phyloP scores from a whole-genome alignment of 2,888 invertebrate genomes.

The Amitus sp. region DNA sequence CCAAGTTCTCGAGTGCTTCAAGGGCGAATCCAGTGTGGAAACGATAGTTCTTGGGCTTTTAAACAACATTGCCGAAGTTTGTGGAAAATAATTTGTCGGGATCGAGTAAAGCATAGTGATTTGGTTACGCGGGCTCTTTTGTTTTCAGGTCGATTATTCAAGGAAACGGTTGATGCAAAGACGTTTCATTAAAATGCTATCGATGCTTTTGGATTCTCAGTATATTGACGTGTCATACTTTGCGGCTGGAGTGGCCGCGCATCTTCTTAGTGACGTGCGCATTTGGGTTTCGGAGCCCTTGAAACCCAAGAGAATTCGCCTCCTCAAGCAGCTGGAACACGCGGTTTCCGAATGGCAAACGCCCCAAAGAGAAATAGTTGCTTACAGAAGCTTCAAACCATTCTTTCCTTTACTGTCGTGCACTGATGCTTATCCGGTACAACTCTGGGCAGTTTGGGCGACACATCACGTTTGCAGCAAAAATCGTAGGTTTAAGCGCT shows the following conservation, averaged over 20 bases:
- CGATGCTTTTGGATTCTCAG: conserved; percentile 68
- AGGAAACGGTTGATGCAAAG: conserved; percentile 68
- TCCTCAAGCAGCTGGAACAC: conserved; percentile 63
- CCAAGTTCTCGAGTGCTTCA: conserved; percentile 73
- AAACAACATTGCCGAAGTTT: conserved; percentile 81
- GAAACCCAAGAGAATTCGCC: conserved; percentile 48
- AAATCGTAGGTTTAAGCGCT: conserved; percentile 72
- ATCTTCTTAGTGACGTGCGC: conserved; percentile 72
- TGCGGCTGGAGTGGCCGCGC: conserved; percentile 78
- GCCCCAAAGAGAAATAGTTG: conserved; percentile 80
- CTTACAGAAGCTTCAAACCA: conserved; percentile 77
- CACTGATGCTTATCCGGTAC: conserved; percentile 73
- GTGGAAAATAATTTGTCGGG: too few species aligned
- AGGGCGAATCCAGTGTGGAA: conserved; percentile 74
- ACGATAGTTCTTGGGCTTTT: conserved; percentile 79
- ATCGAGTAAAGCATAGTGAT: too few species aligned
- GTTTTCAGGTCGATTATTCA: conserved; percentile 68
- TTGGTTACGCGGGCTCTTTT: too few species aligned
- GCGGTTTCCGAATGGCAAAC: conserved; percentile 75
- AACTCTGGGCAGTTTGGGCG: conserved; percentile 83
- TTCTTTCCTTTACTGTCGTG: conserved; percentile 74
- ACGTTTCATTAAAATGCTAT: conserved; percentile 68
- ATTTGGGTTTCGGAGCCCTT: conserved; percentile 66
- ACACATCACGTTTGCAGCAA: conserved; percentile 82
- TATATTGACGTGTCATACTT: conserved; percentile 79